A percentile compares a stretch with the other conserved stretches of the same genome.
These are phyloP conservation scores for Hypolimnas misippus DNA, from an alignment of 2,888 invertebrate genomes.

Conservation along the genomic window DNA sequence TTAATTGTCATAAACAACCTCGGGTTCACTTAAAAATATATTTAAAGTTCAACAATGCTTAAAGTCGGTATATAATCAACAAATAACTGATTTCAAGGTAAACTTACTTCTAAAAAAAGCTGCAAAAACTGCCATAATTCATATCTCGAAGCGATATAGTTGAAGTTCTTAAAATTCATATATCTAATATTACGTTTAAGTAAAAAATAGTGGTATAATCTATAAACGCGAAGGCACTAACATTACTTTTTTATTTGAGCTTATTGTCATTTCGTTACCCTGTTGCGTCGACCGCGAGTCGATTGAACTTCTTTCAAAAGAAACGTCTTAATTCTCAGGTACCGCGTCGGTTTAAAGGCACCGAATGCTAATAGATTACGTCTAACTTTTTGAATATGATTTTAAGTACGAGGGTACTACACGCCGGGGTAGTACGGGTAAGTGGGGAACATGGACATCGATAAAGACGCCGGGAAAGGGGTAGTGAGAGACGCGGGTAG, in stretches of 20 bases:
- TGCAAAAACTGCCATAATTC: conserved; percentile 47
- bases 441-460: conserved; percentile 66
- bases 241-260: conserved; percentile 54
- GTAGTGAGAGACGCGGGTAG: conserved; percentile 59
- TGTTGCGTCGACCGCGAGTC: conserved; percentile 49
- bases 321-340: conserved; percentile 11
- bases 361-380: neutral
- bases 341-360: conserved; percentile 13
- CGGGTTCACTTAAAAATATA: conserved; percentile 51
- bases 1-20: conserved; percentile 59
- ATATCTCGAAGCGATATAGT: conserved; percentile 24
- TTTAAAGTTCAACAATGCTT: conserved; percentile 71
- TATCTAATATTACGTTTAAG: conserved; percentile 10
- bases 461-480: conserved; percentile 58
- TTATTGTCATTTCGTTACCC: conserved; percentile 72
- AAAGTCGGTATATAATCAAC: conserved; percentile 67
- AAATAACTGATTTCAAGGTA: conserved; percentile 50
- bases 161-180: conserved; percentile 18
- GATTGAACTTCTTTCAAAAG: conserved; percentile 3
- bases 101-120: conserved; percentile 45
- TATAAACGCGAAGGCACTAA: conserved; percentile 57
- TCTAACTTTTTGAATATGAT: neutral
- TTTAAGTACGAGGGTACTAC: conserved; percentile 40
- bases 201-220: conserved; percentile 1
- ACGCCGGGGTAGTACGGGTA: conserved; percentile 69